Evolutionary conservation across 2,113 vertebrate genomes (phyloP).

Genomic region (Murina feae): DNA sequence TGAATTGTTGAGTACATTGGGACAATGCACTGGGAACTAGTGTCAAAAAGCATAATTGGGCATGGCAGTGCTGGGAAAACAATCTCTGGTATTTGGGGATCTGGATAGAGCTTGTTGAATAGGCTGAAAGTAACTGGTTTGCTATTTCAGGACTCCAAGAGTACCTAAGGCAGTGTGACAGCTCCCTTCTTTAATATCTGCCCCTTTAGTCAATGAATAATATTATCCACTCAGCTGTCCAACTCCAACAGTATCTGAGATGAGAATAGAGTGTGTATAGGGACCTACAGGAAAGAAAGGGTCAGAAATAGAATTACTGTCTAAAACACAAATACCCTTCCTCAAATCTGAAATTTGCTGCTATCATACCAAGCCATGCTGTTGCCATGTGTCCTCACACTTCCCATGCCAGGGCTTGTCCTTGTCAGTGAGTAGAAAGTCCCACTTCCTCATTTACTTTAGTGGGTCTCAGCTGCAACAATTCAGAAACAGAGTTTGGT

Average conservation of each 20-base stretch:
- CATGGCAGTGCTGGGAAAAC: neutral
- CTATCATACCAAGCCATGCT: conserved; percentile 21
- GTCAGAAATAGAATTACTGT: conserved; percentile 3
- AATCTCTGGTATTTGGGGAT: neutral
- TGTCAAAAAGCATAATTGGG: conserved; percentile 15
- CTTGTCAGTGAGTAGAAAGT: conserved; percentile 46
- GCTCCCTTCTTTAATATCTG: neutral
- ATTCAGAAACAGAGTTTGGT: conserved; percentile 60
- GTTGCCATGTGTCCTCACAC: conserved; percentile 52
- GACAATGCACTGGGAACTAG: conserved; percentile 4
- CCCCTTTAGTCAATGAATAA: conserved; percentile 3
- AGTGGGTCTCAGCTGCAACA: conserved; percentile 51
- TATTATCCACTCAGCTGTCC: conserved; percentile 14
- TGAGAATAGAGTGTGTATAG: neutral
- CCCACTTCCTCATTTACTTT: conserved; percentile 54
- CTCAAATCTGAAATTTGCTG: conserved; percentile 49
- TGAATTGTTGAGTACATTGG: conserved; percentile 8
- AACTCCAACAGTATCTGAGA: conserved; percentile 12
- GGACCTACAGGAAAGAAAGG: neutral
- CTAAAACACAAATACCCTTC: conserved; percentile 34
- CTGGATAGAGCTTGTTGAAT: neutral
- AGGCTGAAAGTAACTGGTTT: neutral
- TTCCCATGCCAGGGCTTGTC: conserved; percentile 45
- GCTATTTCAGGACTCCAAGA: neutral
- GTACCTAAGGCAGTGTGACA: neutral